phyloP scores from a whole-genome alignment of 1,140 invertebrate species.

The Nebria ingens region DNA sequence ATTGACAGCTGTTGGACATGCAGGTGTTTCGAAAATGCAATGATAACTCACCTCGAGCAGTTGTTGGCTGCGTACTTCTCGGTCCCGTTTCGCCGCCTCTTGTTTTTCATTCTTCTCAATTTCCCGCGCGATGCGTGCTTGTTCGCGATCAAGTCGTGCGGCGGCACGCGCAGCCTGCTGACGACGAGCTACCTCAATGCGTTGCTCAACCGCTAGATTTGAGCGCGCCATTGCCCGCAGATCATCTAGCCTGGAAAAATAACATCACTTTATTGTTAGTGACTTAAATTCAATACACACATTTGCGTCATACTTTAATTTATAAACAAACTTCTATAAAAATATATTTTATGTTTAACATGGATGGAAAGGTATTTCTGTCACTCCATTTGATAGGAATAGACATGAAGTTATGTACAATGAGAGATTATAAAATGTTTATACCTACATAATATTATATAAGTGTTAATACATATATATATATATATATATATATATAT shows the following conservation, averaged over 20 bases:
- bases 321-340: not conserved
- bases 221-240: slow-evolving; percentile 37
- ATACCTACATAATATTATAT: too few species aligned
- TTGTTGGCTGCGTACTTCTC: slow-evolving; percentile 63
- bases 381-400: too few species aligned
- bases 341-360: too few species aligned
- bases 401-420: too few species aligned
- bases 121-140: slow-evolving; percentile 39
- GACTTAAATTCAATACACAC: not conserved
- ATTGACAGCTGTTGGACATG: too few species aligned
- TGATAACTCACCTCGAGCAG: slow-evolving; percentile 48
- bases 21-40: too few species aligned
- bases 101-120: slow-evolving; percentile 64
- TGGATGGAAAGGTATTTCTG: too few species aligned
- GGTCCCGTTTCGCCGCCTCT: slow-evolving; percentile 63
- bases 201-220: slow-evolving; percentile 53
- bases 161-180: slow-evolving; percentile 53
- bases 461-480: too few species aligned
- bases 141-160: slow-evolving; percentile 47
- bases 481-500: too few species aligned
- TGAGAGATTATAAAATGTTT: too few species aligned
- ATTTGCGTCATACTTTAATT: not conserved
- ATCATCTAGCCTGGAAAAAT: slow-evolving; percentile 50
- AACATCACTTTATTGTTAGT: not conserved
- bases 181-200: slow-evolving; percentile 51